A percentile compares a stretch with the other conserved stretches of the same genome.
Conservation (phyloP, 2,888 invertebrate genomes). For the Thecophora atra region DNA sequence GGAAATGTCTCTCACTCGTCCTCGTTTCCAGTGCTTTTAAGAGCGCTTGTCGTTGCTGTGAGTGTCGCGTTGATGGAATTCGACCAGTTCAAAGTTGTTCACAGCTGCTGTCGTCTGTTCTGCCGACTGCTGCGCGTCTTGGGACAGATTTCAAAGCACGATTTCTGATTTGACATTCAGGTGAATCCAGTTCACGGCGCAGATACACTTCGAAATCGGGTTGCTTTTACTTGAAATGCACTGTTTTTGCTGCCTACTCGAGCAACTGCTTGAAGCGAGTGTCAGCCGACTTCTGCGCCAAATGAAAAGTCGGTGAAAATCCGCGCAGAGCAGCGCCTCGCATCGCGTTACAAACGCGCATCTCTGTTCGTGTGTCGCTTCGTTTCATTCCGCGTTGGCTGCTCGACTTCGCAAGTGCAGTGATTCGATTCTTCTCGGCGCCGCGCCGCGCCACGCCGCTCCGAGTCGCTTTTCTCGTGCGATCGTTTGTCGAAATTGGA, state of each 20-base stretch:
- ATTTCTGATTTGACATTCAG: too few species aligned
- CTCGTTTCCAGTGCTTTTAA: too few species aligned
- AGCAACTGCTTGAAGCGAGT: constrained; percentile 38
- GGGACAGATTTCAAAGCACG: too few species aligned
- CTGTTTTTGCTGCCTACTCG: constrained; percentile 20
- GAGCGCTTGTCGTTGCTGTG: too few species aligned
- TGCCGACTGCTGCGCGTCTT: too few species aligned
- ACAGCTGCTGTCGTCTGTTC: too few species aligned
- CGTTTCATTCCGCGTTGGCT: constrained; percentile 10
- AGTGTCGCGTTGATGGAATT: too few species aligned
- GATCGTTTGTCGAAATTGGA: constrained; percentile 25
- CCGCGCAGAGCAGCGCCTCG: constrained; percentile 12
- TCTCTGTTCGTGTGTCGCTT: constrained; percentile 36
- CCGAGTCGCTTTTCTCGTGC: constrained; percentile 1
- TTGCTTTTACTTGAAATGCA: neutral
- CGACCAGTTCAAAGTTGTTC: too few species aligned
- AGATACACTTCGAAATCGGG: constrained; percentile 4
- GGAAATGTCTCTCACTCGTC: too few species aligned
- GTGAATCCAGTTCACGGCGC: neutral
- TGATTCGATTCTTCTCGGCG: constrained; percentile 35
- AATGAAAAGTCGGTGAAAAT: constrained; percentile 32
- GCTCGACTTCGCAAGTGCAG: constrained; percentile 27
- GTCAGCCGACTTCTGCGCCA: constrained; percentile 38
- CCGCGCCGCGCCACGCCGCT: constrained; percentile 4
- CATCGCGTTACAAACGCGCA: constrained; percentile 26